phyloP scores from a whole-genome alignment of 1,140 invertebrate species.

The Monomorium pharaonis region DNA sequence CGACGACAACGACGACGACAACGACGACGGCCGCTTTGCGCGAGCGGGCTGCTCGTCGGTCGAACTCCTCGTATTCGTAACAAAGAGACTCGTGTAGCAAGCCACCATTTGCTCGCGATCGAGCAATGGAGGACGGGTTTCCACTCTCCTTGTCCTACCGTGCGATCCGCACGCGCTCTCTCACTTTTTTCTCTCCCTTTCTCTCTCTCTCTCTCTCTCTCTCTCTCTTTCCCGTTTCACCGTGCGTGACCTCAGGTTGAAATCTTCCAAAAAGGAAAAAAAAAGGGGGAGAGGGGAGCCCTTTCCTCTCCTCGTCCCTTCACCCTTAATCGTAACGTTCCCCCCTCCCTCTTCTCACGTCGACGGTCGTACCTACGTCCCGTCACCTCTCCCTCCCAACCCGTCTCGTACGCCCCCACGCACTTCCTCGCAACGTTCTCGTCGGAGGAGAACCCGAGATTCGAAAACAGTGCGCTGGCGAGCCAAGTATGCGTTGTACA shows the following conservation, averaged over 20 bases:
- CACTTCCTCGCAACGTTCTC: slow-evolving; percentile 11
- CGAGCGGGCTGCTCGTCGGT: not conserved
- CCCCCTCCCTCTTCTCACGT: not conserved
- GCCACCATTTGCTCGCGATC: slow-evolving; percentile 81
- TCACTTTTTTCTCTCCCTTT: too few species aligned
- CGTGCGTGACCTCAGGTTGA: slow-evolving; percentile 71
- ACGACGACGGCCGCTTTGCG: not conserved
- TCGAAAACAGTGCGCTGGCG: slow-evolving; percentile 1
- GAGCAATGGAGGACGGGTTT: slow-evolving; percentile 83
- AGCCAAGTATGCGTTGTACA: too few species aligned
- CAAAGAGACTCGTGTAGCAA: slow-evolving; percentile 71
- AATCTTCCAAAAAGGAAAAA: slow-evolving; percentile 51
- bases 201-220: too few species aligned
- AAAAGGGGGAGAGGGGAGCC: slow-evolving; percentile 37
- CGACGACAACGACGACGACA: not conserved
- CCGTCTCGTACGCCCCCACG: not conserved
- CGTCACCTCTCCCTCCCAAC: not conserved
- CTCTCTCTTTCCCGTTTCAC: slow-evolving; percentile 44
- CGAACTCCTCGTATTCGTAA: slow-evolving; percentile 58
- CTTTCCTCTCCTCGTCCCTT: not conserved
- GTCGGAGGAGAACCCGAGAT: not conserved
- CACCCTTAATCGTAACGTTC: not conserved
- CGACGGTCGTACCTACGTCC: not conserved
- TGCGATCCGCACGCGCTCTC: slow-evolving; percentile 35
- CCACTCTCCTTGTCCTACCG: slow-evolving; percentile 68